phyloP scores from a whole-genome alignment of 2,797 vertebrate genomes.

The Moxostoma hubbsi region DNA sequence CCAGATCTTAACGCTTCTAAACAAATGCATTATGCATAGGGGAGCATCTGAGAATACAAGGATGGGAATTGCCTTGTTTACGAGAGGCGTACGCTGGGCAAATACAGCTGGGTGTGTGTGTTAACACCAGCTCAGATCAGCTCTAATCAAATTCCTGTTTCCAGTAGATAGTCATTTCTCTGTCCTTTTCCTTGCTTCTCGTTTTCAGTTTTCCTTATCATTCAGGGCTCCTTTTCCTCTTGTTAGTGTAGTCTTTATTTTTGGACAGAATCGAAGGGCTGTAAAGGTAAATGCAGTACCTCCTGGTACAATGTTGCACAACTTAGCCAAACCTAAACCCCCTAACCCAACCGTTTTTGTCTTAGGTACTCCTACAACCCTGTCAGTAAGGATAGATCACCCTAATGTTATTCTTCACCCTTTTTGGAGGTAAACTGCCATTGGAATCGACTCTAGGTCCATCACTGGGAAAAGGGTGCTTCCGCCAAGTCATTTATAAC shows the following conservation, averaged over 20 bases:
- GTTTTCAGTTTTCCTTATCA: neutral
- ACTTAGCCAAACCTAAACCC: too few relatives aligned
- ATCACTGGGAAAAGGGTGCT: neutral
- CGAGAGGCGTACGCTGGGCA: constrained; percentile 49
- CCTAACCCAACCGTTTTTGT: too few relatives aligned
- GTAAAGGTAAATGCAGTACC: too few relatives aligned
- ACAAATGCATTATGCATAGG: constrained; percentile 51
- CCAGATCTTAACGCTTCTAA: constrained; percentile 42
- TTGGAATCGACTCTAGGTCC: constrained; percentile 4
- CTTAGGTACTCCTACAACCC: too few relatives aligned
- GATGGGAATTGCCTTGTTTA: constrained; percentile 64
- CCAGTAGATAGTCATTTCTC: constrained; percentile 3
- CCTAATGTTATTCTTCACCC: too few relatives aligned
- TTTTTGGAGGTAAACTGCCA: too few relatives aligned
- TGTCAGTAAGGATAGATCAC: too few relatives aligned
- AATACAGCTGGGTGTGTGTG: constrained; percentile 53
- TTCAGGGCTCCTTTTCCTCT: neutral
- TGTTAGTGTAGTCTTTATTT: neutral
- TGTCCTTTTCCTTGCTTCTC: neutral
- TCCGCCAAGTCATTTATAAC: constrained; percentile 9
- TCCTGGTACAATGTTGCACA: too few relatives aligned
- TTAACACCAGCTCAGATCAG: constrained; percentile 33
- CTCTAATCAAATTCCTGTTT: constrained; percentile 48
- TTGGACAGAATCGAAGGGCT: too few relatives aligned
- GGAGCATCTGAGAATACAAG: constrained; percentile 47